Evolutionary conservation across 2,888 invertebrate species (phyloP), one percentile per base, ranked within the genome.

Genomic region (Liposcelis brunnea): DNA sequence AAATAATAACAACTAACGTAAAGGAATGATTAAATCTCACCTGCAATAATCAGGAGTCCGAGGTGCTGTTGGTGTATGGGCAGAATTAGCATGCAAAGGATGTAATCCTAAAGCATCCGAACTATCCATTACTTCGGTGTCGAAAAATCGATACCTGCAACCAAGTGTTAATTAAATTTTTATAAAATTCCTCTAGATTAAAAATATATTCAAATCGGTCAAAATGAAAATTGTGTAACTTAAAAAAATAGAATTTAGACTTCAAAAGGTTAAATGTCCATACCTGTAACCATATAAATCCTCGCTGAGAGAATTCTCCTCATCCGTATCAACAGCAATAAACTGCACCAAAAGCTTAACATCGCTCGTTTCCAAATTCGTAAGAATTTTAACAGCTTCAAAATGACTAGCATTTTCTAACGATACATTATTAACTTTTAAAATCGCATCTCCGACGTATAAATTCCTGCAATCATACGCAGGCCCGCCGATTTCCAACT

Each of bases 381-480:
- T 82, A 49, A 87, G 63, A 47, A 84, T 74, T 52, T 77, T 73
- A 4, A 86, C 87, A 4, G 86, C 86, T 56, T 86, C 84, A 50
- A 76, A 73, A 62, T 87, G 87, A 55, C 80, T 80, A 32, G 77
- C 15, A 21, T 40, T 40, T 19, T 40, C 40, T 19, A 40, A 21
- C 11, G 40, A 40, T 43, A 75, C 69, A 47, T 80, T 79, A 60
- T 87, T 85, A 49, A 85, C 85, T 51, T 76, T 74, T 31, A 87
- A 67, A 53, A 87, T 84, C 19, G 86, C 84, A 64, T 87, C 87
- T 1, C 86, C 87, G 15, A 87, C 81, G 62, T 74, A 84, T 33
- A 86, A 65, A 19, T 40, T 40, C 49, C 75, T 71, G 32, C 75
- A 74, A 47, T 77, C 79, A 51, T 78, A 64, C 49, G 80, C 79